Evolutionary conservation across 23 tunicate genomes (phyloP).

Genomic region (Ascidia mentula): DNA sequence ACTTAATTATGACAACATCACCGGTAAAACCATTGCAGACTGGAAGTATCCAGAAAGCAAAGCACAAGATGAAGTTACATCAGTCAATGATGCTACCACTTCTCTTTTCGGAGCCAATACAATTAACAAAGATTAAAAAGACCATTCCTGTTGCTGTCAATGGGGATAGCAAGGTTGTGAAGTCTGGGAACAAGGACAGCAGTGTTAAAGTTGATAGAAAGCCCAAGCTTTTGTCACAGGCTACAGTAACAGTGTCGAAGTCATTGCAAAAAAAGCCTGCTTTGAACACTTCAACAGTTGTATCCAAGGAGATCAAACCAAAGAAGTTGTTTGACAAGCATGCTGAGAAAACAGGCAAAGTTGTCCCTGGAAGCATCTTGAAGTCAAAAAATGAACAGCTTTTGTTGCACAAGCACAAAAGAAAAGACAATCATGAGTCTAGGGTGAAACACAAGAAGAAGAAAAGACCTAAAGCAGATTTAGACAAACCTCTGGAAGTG

Average conservation of each 20-base stretch:
- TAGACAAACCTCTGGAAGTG: not conserved
- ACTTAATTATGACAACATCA: constrained; percentile 31
- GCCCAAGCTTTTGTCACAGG: not conserved
- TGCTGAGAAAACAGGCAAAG: not conserved
- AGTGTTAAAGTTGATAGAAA: not conserved
- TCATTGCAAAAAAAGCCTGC: not conserved
- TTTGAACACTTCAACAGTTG: no score
- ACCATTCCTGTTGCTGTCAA: not conserved
- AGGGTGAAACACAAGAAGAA: not conserved
- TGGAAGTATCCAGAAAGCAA: constrained; percentile 28
- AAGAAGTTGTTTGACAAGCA: not conserved
- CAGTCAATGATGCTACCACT: constrained; percentile 47
- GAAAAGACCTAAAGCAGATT: not conserved
- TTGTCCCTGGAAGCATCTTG: not conserved
- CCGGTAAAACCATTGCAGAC: constrained; percentile 46
- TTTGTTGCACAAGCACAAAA: not conserved
- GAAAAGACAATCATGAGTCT: not conserved
- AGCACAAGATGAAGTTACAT: constrained; percentile 31
- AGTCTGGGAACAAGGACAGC: not conserved
- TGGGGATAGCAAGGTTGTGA: not conserved
- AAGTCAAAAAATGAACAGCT: not conserved
- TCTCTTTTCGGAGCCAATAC: constrained; percentile 85
- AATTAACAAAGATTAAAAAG: constrained; percentile 53
- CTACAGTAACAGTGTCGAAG: not conserved
- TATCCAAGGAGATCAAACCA: not conserved